Evolutionary conservation across 2,888 invertebrate species (phyloP).

Genomic region (Zonitis immaculata): DNA sequence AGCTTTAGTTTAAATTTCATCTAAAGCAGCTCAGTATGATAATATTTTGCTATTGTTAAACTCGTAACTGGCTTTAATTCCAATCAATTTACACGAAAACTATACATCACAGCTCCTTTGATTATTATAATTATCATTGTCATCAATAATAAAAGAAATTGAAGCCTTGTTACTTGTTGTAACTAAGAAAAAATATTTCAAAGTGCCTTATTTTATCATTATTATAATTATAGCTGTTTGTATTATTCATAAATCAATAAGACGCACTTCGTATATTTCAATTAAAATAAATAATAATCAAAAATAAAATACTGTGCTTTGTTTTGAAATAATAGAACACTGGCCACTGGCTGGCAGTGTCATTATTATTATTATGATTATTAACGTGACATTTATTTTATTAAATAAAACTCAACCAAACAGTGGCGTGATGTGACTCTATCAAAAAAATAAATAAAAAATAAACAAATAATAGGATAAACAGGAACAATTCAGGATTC

Average conservation of each 20-base stretch:
- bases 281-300: conserved; percentile 2
- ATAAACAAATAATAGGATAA: conserved; percentile 20
- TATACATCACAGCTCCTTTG: background rate
- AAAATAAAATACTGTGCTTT: conserved; percentile 12
- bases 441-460: conserved; percentile 34
- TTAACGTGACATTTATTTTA: conserved; percentile 23
- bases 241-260: background rate
- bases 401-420: conserved; percentile 49
- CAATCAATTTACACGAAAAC: background rate
- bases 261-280: too few species aligned
- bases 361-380: background rate
- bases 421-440: conserved; percentile 47
- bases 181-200: background rate
- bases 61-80: background rate
- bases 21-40: background rate
- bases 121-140: background rate
- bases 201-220: background rate
- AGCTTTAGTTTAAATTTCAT: too few species aligned
- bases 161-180: background rate
- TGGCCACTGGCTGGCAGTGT: conserved; percentile 25
- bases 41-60: background rate
- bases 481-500: conserved; percentile 7
- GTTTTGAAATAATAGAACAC: conserved; percentile 7
- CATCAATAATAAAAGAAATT: background rate
- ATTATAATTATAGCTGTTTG: too few species aligned